phyloP scores from a whole-genome alignment of 2,888 invertebrate species.

The Proisotoma minuta region DNA sequence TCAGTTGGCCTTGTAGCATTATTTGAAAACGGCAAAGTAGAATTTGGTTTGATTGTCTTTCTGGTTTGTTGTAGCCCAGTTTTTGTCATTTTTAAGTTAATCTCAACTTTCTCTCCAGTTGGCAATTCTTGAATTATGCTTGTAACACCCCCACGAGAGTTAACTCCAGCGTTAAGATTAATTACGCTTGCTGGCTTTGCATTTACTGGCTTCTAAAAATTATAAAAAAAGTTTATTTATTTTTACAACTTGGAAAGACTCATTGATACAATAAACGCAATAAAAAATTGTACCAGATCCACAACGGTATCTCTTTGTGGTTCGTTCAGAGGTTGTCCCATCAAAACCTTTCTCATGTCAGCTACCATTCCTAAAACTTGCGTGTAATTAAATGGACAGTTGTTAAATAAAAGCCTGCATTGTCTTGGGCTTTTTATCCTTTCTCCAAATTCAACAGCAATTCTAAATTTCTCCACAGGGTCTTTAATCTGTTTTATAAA shows the following conservation, averaged over 20 bases:
- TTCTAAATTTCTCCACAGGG: slow-evolving; percentile 30
- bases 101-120: slow-evolving; percentile 39
- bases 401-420: slow-evolving; percentile 37
- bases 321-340: slow-evolving; percentile 9
- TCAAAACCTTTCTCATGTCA: slow-evolving; percentile 34
- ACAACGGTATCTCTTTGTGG: slow-evolving; percentile 5
- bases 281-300: not conserved
- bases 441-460: slow-evolving; percentile 34
- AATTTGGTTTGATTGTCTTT: not conserved
- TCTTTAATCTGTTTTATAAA: slow-evolving; percentile 19
- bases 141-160: slow-evolving; percentile 20
- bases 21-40: not conserved
- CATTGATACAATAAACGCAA: not conserved
- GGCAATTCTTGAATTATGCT: slow-evolving; percentile 37
- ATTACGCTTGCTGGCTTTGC: slow-evolving; percentile 6
- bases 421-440: slow-evolving; percentile 35
- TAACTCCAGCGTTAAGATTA: slow-evolving; percentile 8
- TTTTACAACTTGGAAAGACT: too few relatives aligned
- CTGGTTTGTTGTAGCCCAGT: not conserved
- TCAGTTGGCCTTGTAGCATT: not conserved
- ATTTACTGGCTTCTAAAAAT: too few relatives aligned
- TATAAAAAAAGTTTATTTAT: too few relatives aligned
- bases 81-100: slow-evolving; percentile 28
- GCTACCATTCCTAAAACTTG: slow-evolving; percentile 41
- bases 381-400: slow-evolving; percentile 35